These are phyloP conservation scores for Hystrix brachyura DNA, from an alignment of 2,113 vertebrate genomes.

Conservation along the genomic window DNA sequence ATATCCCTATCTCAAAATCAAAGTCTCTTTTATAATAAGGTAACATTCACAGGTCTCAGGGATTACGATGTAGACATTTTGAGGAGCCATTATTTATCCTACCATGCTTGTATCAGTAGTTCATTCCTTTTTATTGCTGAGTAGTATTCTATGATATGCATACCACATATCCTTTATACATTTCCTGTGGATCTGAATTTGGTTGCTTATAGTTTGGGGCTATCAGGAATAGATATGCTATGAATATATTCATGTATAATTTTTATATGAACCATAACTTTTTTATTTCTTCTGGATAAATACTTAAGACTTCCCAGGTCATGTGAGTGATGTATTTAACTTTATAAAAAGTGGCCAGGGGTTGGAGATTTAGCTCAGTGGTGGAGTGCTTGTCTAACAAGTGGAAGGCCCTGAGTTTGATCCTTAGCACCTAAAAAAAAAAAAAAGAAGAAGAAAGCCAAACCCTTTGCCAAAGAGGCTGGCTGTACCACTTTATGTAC, in stretches of 20 bases:
- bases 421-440: too few species aligned
- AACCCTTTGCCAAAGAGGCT: not conserved
- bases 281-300: conserved; percentile 49
- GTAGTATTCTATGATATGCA: not conserved
- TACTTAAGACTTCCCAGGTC: not conserved
- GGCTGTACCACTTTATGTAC: not conserved
- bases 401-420: too few species aligned
- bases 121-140: not conserved
- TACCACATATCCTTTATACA: not conserved
- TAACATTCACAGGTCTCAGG: not conserved
- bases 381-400: too few species aligned
- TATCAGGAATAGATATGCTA: not conserved
- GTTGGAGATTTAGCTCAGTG: too few species aligned
- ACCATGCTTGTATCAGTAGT: not conserved
- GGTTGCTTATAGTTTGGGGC: not conserved
- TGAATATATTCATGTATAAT: not conserved
- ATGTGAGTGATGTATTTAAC: not conserved
- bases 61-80: not conserved
- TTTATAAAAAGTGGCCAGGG: not conserved
- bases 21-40: not conserved
- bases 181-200: not conserved
- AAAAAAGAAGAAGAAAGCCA: not conserved
- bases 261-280: not conserved
- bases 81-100: not conserved
- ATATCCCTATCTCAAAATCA: not conserved